Evolutionary conservation across 2,888 invertebrate species (phyloP), one percentile per base, ranked within the genome.

Genomic region (Netelia fuscicornis): DNA sequence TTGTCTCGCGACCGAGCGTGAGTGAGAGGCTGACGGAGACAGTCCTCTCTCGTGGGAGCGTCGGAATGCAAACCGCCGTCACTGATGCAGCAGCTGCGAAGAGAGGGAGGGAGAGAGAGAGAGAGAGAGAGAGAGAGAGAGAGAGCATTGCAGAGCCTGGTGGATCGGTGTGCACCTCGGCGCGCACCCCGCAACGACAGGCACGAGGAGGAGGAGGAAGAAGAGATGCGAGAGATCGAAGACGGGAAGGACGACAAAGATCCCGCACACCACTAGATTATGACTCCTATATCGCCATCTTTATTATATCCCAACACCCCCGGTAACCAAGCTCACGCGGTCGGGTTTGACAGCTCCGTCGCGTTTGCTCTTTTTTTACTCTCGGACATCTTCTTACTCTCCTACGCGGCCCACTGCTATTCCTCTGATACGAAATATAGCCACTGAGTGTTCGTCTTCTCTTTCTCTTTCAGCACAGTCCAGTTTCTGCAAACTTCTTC

Each of bases 201-300:
- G 58, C 74, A 80, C 74, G 80, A 70, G 52, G 71, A 71, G 67
- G 75, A 48, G 74, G 42, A 65, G 30, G 52, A 30, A 44, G 60
- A 48, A 48, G 37, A 17, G 79, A 65, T 42, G 56, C 60, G 8
- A 75, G 60, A 48, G 75, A 75, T 62, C 56, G 78, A 17, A 54
- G 77, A 72, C 77, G 64, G 64, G 64, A 68, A 71, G 71, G 62
- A 85, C 82, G 79, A 82, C 82, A 82, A 82, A 82, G 76, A 85
- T 83, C 79, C 89, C 88, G 88, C 90, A 91, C 91, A 91, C 91
- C 90, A 91, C 91, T 93, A 93, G 91, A 92, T 93, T 93, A 93
- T 92, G 92, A 92, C 91, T 91, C 92, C 90, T 93, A 93, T 93
- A 93, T 93, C 91, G 92, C 90, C 92, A 91, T 93, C 92, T 93